Base-by-base conservation (phyloP, 2,797 vertebrate genomes). In the Chloroceryle amazona region DNA sequence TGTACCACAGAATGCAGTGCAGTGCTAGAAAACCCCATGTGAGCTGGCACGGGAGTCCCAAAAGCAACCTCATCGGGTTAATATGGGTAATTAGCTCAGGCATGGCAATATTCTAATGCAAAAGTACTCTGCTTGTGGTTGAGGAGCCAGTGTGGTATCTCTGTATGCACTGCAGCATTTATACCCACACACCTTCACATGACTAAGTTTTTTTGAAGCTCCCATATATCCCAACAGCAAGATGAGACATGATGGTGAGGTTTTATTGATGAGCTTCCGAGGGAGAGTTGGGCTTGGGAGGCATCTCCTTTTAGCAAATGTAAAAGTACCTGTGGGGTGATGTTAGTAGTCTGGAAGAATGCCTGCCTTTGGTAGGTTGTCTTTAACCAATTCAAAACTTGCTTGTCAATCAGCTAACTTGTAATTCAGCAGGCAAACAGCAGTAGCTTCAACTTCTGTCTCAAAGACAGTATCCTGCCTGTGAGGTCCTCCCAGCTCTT, bases 241-340 rank as follows among this genome's bases (percentile, higher is more conserved):
- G 90, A 93, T 75, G 80, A 95, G 88, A 81, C 92, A 76, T 14
- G 76, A 88, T 58, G 62, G 62, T 70, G 62, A 90, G 51, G 51
- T 92, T 90, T 86, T 81, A 72, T 52, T 60, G 62, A 75, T 60
- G 62, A 94, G 54, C 75, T 91, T 83, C 72, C 81, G 76, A 80
- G 29, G 33, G 41, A 80, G 84, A 81, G 78, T 55, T 91, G 81
- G 91, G 87, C 75, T 94, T 86, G 76, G 70, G 90, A 96, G 90
- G 80, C 28, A 33, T 75, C 93, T 96, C 87, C 80, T 91, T 88
- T 75, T 51, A 89, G 47, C 47, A 73, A 41, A 75, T 54, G 52
- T 83, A 28, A 33, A 86, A 84, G 81, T 74, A 57, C 54, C 42
- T 37, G 61, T 61, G 74, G 68, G 0, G 1, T 94, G 90, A 90